phyloP scores from a whole-genome alignment of 2,113 vertebrate species.

The Zosterops borbonicus region DNA sequence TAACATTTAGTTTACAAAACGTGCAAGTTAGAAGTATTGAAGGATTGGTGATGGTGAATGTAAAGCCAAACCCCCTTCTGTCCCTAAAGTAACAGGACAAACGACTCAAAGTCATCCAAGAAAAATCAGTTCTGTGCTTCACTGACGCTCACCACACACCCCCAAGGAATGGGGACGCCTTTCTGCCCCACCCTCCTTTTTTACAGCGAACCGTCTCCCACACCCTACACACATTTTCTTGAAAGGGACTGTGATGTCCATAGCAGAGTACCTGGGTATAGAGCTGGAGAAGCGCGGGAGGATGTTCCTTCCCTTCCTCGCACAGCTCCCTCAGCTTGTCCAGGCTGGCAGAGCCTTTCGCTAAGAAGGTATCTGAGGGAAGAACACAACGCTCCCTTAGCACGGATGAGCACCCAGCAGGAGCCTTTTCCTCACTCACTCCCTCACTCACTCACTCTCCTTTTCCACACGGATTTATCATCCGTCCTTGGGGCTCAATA shows the following conservation, averaged over 20 bases:
- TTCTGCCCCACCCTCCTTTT: neutral
- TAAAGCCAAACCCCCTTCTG: neutral
- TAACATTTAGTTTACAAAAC: neutral
- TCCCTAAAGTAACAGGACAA: neutral
- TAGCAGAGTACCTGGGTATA: constrained; percentile 86
- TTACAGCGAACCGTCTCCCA: neutral
- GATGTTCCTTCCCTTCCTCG: constrained; percentile 81
- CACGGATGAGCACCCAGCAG: too few species aligned
- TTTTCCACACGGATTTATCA: neutral
- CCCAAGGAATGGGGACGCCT: rapidly evolving
- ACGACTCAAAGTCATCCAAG: rapidly evolving
- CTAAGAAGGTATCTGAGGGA: constrained; percentile 86
- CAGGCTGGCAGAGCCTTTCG: constrained; percentile 85
- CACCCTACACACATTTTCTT: neutral
- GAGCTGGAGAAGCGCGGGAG: constrained; percentile 84
- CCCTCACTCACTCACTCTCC: too few species aligned
- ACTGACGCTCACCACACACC: rapidly evolving
- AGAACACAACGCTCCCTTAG: neutral
- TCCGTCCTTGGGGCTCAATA: rapidly evolving
- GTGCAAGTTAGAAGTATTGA: neutral
- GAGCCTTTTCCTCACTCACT: neutral
- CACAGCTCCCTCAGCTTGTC: constrained; percentile 84
- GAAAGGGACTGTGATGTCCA: neutral
- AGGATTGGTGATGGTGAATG: rapidly evolving
- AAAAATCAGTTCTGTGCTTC: neutral